Evolutionary conservation across 2,888 invertebrate species (phyloP).

Genomic region (Drosophila nigricruria): DNA sequence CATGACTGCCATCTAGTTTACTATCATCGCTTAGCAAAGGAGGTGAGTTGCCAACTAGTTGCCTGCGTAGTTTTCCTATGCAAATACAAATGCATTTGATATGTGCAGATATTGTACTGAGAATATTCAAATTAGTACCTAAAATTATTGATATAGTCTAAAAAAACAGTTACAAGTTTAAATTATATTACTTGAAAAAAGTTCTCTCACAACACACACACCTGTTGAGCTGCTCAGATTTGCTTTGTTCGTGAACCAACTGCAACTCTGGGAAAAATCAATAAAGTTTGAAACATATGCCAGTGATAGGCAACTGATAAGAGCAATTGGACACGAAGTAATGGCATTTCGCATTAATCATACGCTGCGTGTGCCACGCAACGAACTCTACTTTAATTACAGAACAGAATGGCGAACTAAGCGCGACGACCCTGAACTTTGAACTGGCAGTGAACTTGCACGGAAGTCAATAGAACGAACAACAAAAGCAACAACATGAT

Average conservation of each 20-base stretch:
- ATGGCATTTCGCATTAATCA: constrained; percentile 60
- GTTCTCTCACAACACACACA: constrained; percentile 1
- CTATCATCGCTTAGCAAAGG: constrained; percentile 26
- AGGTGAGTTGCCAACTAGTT: constrained; percentile 28
- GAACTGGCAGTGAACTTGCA: constrained; percentile 69
- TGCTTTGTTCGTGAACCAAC: constrained; percentile 3
- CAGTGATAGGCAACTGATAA: constrained; percentile 47
- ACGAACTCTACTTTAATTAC: constrained; percentile 50
- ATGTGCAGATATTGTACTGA: neutral
- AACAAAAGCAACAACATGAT: constrained; percentile 55
- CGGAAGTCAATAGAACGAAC: constrained; percentile 11
- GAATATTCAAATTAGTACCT: neutral
- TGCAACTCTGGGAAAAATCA: constrained; percentile 68
- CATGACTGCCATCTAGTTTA: constrained; percentile 25
- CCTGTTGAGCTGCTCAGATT: constrained; percentile 44
- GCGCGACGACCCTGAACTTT: constrained; percentile 71
- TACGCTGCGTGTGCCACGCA: constrained; percentile 69
- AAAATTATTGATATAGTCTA: neutral
- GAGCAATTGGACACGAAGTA: constrained; percentile 30
- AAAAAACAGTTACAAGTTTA: too few species aligned
- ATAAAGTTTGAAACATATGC: constrained; percentile 64
- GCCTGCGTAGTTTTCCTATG: constrained; percentile 37
- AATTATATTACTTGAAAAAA: neutral
- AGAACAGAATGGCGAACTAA: constrained; percentile 33
- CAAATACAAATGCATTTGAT: constrained; percentile 32